Percentiles rank a stretch among this genome's conserved stretches.
These are phyloP conservation scores for Drosophila ercepeae DNA, from an alignment of 1,140 invertebrate genomes.

Conservation along the genomic window DNA sequence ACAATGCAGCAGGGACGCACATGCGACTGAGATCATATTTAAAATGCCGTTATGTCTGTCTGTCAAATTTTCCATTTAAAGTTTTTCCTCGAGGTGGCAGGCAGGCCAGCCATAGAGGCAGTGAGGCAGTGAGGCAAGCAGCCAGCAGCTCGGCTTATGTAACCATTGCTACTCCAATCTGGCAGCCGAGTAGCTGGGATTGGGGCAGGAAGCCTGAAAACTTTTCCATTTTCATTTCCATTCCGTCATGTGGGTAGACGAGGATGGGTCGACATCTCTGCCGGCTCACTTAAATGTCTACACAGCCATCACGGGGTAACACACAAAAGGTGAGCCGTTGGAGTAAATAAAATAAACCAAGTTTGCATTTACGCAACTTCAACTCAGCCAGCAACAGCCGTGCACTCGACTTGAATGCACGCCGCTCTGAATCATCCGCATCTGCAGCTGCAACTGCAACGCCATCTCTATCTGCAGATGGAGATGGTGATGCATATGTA, in stretches of 20 bases:
- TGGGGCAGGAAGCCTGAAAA: constrained; percentile 24
- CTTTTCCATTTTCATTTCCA: constrained; percentile 70
- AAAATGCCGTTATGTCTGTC: constrained; percentile 70
- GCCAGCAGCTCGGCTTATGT: constrained; percentile 24
- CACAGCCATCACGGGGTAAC: constrained; percentile 35
- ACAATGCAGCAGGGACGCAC: constrained; percentile 34
- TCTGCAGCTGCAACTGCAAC: not conserved
- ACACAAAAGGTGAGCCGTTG: constrained; percentile 63
- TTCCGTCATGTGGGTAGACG: constrained; percentile 48
- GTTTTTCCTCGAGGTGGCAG: constrained; percentile 48
- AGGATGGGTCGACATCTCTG: constrained; percentile 8
- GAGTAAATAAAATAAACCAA: constrained; percentile 63
- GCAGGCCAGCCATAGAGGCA: too few species aligned
- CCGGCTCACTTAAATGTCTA: constrained; percentile 52
- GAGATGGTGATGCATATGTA: not conserved
- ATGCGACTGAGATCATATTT: constrained; percentile 57
- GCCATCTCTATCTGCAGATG: not conserved
- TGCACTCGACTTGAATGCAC: constrained; percentile 21
- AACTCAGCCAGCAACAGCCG: constrained; percentile 6
- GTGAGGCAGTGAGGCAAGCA: too few species aligned
- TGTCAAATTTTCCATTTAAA: constrained; percentile 80
- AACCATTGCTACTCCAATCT: constrained; percentile 32
- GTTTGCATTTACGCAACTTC: constrained; percentile 53
- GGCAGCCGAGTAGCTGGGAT: constrained; percentile 11
- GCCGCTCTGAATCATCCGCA: constrained; percentile 1